Base-by-base conservation (phyloP, 2,888 invertebrate species). In the Globia sparganii region DNA sequence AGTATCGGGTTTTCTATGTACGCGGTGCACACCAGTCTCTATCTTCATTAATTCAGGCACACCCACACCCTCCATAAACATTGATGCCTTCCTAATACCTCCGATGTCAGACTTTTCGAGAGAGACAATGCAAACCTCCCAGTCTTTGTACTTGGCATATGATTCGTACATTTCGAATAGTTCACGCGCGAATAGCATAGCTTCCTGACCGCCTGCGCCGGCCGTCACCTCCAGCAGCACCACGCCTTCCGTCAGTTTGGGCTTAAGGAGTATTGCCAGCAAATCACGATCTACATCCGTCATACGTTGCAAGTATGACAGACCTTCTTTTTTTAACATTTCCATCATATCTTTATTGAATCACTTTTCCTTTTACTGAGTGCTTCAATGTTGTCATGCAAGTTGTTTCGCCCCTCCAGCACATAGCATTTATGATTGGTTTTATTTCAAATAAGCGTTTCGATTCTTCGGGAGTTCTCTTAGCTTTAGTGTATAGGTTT, bases 141-240 rank as follows among this genome's bases (percentile, higher is more conserved):
- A 98, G 40, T 97, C 97, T 91, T 97, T 98, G 91, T 97, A 97
- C 1, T 96, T 91, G 2, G 98, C 97, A 93, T 98, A 98, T 62
- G 97, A 97, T 58, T 95, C 94, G 91, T 99, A 99, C 98, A 99
- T 98, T 25, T 98, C 96, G 83, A 98, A 98, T 0, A 99, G 94
- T 91, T 99, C 99, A 78, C 97, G 97, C 0, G 99, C 98, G 94
- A 99, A 99, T 3, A 99, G 95, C 99, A 99, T 99, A 0, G 99
- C 98, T 95, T 99, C 99, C 91, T 99, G 98, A 0, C 99, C 99
- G 2, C 99, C 99, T 0, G 99, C 99, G 0, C 99, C 99, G 0
- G 99, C 98, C 34, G 97, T 97, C 8, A 99, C 97, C 96, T 99
- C 99, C 62, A 99, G 91, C 67, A 99, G 80, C 0, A 97, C 97